Conservation (phyloP, 2,888 invertebrate genomes). For the Osedax frankpressi region DNA sequence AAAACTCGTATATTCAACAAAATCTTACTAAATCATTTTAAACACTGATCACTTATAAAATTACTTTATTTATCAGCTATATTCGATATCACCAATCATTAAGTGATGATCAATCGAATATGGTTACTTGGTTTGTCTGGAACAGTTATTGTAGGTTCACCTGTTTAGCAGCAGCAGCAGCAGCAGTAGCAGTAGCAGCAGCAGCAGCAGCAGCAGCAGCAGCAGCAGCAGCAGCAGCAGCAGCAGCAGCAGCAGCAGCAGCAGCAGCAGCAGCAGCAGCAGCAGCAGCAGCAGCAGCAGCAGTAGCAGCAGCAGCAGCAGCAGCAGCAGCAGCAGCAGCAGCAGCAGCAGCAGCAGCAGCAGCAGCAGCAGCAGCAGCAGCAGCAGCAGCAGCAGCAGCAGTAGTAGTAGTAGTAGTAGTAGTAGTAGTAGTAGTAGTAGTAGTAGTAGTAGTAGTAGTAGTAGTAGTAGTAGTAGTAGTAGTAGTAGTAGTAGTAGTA, state of each 20-base stretch:
- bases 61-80: no score
- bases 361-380: neutral
- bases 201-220: neutral
- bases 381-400: neutral
- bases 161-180: neutral
- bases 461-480: neutral
- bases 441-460: neutral
- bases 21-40: no score
- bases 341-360: neutral
- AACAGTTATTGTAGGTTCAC: no score
- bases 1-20: no score
- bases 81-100: no score
- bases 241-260: neutral
- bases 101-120: no score
- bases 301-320: neutral
- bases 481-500: neutral
- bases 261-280: neutral
- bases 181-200: neutral
- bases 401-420: neutral
- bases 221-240: neutral
- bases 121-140: no score
- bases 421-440: neutral
- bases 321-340: neutral
- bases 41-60: no score
- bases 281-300: neutral